These are phyloP conservation scores for Apodemia hepburni DNA, from an alignment of 2,888 invertebrate genomes.

Conservation along the genomic window DNA sequence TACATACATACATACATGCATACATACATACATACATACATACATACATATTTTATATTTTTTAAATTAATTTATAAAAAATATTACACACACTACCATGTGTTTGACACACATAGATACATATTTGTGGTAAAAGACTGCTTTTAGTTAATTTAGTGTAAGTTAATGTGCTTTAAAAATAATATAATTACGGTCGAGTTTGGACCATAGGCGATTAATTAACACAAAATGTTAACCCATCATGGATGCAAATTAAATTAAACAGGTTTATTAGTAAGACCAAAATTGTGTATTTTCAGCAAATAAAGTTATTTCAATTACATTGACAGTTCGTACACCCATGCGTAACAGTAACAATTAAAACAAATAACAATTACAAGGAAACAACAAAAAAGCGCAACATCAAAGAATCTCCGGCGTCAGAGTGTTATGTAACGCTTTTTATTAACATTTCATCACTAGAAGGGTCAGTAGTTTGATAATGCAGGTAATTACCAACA, in stretches of 20 bases:
- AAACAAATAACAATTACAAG: slow-evolving; percentile 19
- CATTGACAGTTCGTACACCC: background rate
- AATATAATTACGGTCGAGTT: too few relatives aligned
- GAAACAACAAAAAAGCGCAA: slow-evolving; percentile 27
- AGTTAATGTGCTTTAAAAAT: too few relatives aligned
- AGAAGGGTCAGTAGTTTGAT: slow-evolving; percentile 53
- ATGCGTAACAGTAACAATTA: slow-evolving; percentile 16
- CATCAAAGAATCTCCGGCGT: slow-evolving; percentile 31
- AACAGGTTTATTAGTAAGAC: background rate
- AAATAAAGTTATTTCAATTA: background rate
- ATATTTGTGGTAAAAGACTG: too few relatives aligned
- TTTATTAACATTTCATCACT: slow-evolving; percentile 64
- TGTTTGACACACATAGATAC: too few relatives aligned
- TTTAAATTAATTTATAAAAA: too few relatives aligned
- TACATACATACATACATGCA: too few relatives aligned
- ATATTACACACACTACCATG: too few relatives aligned
- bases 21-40: too few relatives aligned
- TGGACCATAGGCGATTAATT: background rate
- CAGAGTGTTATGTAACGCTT: slow-evolving; percentile 52
- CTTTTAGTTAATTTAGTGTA: too few relatives aligned
- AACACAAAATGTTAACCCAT: background rate
- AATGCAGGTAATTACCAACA: slow-evolving; percentile 62
- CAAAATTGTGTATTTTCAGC: background rate
- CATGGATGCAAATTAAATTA: background rate
- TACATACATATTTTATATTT: too few relatives aligned